These are phyloP conservation scores for Solenopsis fugax DNA, from an alignment of 1,140 invertebrate species.

Conservation along the genomic window DNA sequence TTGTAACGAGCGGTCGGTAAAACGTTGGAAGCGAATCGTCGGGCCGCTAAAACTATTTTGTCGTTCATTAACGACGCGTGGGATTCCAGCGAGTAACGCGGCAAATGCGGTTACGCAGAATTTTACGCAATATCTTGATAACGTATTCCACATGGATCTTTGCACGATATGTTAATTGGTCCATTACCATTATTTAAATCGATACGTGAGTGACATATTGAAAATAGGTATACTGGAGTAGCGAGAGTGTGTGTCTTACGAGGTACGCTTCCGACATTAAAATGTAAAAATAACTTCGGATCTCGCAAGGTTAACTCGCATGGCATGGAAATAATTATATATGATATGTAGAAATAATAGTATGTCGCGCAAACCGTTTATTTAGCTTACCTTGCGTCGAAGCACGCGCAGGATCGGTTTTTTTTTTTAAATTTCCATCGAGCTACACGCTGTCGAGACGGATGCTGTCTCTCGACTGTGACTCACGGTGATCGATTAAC, in stretches of 20 bases:
- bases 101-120: not conserved
- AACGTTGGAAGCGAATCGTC: not conserved
- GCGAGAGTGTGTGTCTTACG: not conserved
- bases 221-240: not conserved
- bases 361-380: not conserved
- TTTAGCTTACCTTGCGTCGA: conserved; percentile 7
- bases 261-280: not conserved
- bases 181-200: conserved; percentile 19
- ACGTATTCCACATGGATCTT: not conserved
- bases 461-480: conserved; percentile 4
- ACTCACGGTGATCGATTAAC: conserved; percentile 25
- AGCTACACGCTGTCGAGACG: not conserved
- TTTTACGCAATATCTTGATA: conserved; percentile 10
- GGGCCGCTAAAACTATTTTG: conserved; percentile 24
- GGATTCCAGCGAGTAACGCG: not conserved
- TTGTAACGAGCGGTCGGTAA: conserved; percentile 23
- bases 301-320: not conserved
- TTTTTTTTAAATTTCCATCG: not conserved
- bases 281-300: not conserved
- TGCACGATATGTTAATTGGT: not conserved
- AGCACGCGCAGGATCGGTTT: not conserved
- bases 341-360: not conserved
- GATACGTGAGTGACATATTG: not conserved
- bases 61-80: not conserved
- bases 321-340: not conserved